These are phyloP conservation scores for Mormyrus iriodes DNA, from an alignment of 2,113 vertebrate species.

Conservation along the genomic window DNA sequence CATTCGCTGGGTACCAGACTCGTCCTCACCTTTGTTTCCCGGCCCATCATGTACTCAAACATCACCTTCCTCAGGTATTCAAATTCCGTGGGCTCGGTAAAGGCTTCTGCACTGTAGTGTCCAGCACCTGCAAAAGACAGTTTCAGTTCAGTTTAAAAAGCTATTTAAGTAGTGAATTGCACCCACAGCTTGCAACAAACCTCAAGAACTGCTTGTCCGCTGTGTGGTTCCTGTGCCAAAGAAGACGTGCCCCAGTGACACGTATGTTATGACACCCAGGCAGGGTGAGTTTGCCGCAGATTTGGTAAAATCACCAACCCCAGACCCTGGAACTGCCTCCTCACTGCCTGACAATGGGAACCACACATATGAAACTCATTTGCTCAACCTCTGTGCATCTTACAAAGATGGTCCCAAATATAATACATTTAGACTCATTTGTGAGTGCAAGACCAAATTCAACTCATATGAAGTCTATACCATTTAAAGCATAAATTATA, in stretches of 20 bases:
- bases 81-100: constrained; percentile 80
- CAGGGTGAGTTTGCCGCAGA: neutral
- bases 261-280: neutral
- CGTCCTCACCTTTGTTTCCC: constrained; percentile 85
- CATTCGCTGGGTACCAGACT: neutral
- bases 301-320: neutral
- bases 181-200: neutral
- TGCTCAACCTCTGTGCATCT: neutral
- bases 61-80: constrained; percentile 95
- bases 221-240: neutral
- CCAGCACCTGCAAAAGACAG: constrained; percentile 61
- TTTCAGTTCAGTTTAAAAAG: neutral
- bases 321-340: neutral
- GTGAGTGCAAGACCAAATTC: neutral
- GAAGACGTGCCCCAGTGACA: neutral
- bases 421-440: neutral
- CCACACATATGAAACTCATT: neutral
- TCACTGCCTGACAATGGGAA: neutral
- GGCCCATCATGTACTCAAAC: constrained; percentile 99
- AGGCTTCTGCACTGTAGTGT: constrained; percentile 61
- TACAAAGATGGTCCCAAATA: neutral
- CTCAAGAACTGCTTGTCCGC: neutral
- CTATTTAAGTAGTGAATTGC: neutral
- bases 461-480: neutral
- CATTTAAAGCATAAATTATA: neutral